Evolutionary conservation across 2,797 vertebrate genomes (phyloP), one percentile per base, ranked within the genome.

Genomic region (Xerus rutilus): DNA sequence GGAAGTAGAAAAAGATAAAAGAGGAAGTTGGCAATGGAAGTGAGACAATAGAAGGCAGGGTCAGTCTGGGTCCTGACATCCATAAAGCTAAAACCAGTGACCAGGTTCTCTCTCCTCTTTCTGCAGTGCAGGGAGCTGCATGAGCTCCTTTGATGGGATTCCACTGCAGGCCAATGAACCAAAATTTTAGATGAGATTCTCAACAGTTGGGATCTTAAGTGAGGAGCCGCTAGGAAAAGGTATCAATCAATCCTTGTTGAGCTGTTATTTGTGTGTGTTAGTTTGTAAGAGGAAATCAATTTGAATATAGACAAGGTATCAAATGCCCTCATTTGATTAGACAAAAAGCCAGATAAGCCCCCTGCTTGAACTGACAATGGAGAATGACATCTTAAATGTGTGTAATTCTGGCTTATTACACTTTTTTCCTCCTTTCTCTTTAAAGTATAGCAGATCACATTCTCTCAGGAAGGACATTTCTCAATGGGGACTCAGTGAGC

Each of bases 301-400:
- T 90, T 95, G 74, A 93, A 94, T 89, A 93, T 59, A 96, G 72
- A 93, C 86, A 92, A 95, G 77, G 23, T 89, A 92, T 81, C 83
- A 91, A 93, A 94, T 92, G 73, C 54, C 84, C 94, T 96, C 54
- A 86, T 84, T 93, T 5, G 0, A 88, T 95, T 95, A 90, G 72
- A 96, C 43, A 74, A 85, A 94, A 93, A 67, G 32, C 86, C 73
- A 89, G 73, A 59, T 86, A 96, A 96, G 70, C 18, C 47, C 23
- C 49, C 25, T 94, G 74, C 54, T 94, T 70, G 52, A 96, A 96
- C 49, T 89, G 83, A 85, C 89, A 91, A 45, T 78, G 76, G 43
- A 79, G 13, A 87, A 89, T 67, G 45, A 83, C 72, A 92, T 82
- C 35, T 90, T 86, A 72, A 35, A 52, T 73, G n/a, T 52, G 0